These are phyloP conservation scores for Schizopygopsis malacanthus DNA, from an alignment of 2,797 vertebrate species.

Conservation along the genomic window DNA sequence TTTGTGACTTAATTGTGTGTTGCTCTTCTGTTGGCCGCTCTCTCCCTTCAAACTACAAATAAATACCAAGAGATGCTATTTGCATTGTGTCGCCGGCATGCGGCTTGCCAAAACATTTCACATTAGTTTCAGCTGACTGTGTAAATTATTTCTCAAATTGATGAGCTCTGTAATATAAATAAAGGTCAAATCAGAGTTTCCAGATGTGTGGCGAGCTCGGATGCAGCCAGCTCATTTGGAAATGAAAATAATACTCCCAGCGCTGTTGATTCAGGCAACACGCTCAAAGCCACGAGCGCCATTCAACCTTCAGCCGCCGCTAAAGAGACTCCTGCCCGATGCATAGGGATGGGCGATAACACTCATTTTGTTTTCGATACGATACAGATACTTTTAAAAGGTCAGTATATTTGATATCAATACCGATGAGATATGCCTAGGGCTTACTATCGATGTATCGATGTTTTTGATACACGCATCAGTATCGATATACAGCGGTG, in stretches of 20 bases:
- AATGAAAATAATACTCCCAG: conserved; percentile 69
- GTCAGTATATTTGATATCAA: background rate
- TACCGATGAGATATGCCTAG: background rate
- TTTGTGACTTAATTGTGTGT: conserved; percentile 75
- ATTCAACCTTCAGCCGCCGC: conserved; percentile 57
- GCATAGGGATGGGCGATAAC: background rate
- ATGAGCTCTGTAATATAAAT: conserved; percentile 82
- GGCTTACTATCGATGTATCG: background rate
- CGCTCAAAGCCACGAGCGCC: conserved; percentile 20
- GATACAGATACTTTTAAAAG: background rate
- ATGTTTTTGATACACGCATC: no score
- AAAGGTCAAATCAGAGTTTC: conserved; percentile 82
- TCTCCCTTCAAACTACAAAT: conserved; percentile 63
- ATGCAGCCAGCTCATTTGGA: conserved; percentile 68
- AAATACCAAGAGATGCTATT: conserved; percentile 77
- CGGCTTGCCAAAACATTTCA: conserved; percentile 76
- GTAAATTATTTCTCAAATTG: conserved; percentile 81
- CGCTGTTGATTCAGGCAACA: conserved; percentile 47
- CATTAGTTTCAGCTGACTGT: conserved; percentile 80
- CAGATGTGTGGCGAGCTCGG: conserved; percentile 74
- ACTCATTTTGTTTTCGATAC: background rate
- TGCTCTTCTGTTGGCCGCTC: conserved; percentile 71
- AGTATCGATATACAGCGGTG: no score
- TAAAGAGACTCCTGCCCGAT: no score
- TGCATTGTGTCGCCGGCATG: conserved; percentile 75